A percentile compares a stretch with the other conserved stretches of the same genome.
Conservation (phyloP, 1,140 invertebrate genomes). For the Drosophila simulans region DNA sequence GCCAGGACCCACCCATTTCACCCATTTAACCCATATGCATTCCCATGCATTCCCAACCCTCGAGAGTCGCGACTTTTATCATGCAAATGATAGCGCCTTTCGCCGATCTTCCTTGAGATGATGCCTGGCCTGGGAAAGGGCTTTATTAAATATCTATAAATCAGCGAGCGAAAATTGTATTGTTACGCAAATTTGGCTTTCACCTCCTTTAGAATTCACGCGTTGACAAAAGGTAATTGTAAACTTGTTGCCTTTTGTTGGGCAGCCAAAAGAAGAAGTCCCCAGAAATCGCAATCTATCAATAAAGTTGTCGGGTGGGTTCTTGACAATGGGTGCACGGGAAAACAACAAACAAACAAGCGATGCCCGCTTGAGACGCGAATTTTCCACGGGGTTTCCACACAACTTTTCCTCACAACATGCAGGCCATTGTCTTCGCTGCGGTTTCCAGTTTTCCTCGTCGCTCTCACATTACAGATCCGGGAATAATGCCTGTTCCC, state of each 20-base stretch:
- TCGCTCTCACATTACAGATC: constrained; percentile 59
- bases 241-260: constrained; percentile 58
- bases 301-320: constrained; percentile 63
- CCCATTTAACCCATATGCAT: constrained; percentile 31
- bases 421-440: constrained; percentile 45
- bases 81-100: constrained; percentile 52
- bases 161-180: constrained; percentile 63
- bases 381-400: constrained; percentile 60
- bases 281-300: constrained; percentile 75
- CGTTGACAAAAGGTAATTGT: constrained; percentile 68
- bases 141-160: constrained; percentile 76
- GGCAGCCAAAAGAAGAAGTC: constrained; percentile 5
- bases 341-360: constrained; percentile 38
- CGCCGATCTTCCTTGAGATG: constrained; percentile 10
- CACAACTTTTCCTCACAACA: constrained; percentile 69
- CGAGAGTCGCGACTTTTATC: constrained; percentile 29
- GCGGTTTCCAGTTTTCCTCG: constrained; percentile 67
- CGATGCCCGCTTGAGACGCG: constrained; percentile 10
- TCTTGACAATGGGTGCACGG: constrained; percentile 35
- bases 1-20: constrained; percentile 58
- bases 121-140: constrained; percentile 57
- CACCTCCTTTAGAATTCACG: constrained; percentile 23
- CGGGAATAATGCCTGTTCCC: constrained; percentile 8
- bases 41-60: neutral
- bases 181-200: constrained; percentile 69